Evolutionary conservation across 2,888 invertebrate species (phyloP).

Genomic region (Megaustenia siamemsis): DNA sequence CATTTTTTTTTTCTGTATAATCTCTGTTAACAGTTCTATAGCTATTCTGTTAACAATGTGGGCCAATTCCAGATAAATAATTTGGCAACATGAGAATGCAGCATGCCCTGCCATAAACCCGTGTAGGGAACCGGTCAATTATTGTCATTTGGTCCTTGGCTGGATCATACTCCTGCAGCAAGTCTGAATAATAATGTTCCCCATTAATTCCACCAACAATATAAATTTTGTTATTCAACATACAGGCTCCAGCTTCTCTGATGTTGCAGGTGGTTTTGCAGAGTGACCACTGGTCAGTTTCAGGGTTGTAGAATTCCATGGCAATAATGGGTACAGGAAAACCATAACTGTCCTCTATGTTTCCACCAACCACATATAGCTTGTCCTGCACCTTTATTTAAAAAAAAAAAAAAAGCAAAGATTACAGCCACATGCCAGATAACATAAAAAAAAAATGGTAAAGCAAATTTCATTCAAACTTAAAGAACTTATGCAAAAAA

Average conservation of each 20-base stretch:
- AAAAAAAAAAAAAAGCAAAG: neutral
- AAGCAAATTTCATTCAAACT: too few relatives aligned
- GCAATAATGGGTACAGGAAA: slow-evolving; percentile 77
- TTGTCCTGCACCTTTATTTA: slow-evolving; percentile 57
- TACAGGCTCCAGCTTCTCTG: slow-evolving; percentile 76
- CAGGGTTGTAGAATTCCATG: slow-evolving; percentile 73
- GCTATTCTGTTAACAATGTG: neutral
- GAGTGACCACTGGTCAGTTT: slow-evolving; percentile 74
- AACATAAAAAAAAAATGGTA: too few relatives aligned
- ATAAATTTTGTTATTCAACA: slow-evolving; percentile 72
- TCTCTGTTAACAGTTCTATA: too few relatives aligned
- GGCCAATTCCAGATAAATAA: slow-evolving; percentile 60
- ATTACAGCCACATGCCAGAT: neutral
- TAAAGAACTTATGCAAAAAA: too few relatives aligned
- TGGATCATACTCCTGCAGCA: slow-evolving; percentile 74
- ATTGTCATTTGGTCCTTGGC: slow-evolving; percentile 69
- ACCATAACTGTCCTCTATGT: slow-evolving; percentile 77
- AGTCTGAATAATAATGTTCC: slow-evolving; percentile 76
- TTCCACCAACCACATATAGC: slow-evolving; percentile 77
- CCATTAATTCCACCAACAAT: slow-evolving; percentile 79
- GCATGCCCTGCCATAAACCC: slow-evolving; percentile 77
- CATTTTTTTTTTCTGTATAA: too few relatives aligned
- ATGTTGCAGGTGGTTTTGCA: slow-evolving; percentile 74
- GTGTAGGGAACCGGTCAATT: slow-evolving; percentile 74
- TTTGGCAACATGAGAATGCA: slow-evolving; percentile 76